phyloP scores from a whole-genome alignment of 2,113 vertebrate species.

The Rallus limicola region DNA sequence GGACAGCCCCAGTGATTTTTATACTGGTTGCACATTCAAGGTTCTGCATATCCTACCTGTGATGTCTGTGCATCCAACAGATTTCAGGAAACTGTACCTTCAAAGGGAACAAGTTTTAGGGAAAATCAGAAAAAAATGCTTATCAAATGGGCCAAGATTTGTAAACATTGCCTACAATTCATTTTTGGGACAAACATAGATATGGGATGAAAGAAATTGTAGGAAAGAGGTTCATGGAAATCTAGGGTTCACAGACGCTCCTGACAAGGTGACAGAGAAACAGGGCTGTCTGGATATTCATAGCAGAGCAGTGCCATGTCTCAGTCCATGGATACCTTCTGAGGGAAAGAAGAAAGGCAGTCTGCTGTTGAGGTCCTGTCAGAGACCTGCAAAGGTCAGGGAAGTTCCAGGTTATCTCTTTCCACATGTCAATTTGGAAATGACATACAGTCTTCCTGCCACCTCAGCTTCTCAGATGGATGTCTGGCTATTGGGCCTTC shows the following conservation, averaged over 20 bases:
- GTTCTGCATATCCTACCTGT: not conserved
- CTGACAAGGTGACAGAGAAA: not conserved
- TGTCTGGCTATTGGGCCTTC: not conserved
- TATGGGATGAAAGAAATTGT: not conserved
- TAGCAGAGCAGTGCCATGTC: not conserved
- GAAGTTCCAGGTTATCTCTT: not conserved
- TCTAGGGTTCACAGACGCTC: not conserved
- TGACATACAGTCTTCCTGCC: not conserved
- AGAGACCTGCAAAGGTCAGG: not conserved
- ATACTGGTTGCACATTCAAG: rapidly evolving
- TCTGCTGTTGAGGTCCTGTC: not conserved
- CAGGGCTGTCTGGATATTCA: not conserved
- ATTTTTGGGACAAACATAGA: not conserved
- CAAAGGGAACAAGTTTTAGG: not conserved
- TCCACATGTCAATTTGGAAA: not conserved
- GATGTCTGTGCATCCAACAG: not conserved
- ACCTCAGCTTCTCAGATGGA: not conserved
- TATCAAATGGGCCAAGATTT: not conserved
- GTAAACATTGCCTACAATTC: not conserved
- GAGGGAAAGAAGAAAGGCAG: not conserved
- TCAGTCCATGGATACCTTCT: not conserved
- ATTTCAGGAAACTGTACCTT: not conserved
- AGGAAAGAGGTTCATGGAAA: not conserved
- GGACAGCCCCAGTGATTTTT: not conserved
- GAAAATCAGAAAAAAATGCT: not conserved